Percentiles rank a stretch among this genome's conserved stretches.
phyloP scores from a whole-genome alignment of 2,113 vertebrate genomes.

The Paraplagusia blochii region DNA sequence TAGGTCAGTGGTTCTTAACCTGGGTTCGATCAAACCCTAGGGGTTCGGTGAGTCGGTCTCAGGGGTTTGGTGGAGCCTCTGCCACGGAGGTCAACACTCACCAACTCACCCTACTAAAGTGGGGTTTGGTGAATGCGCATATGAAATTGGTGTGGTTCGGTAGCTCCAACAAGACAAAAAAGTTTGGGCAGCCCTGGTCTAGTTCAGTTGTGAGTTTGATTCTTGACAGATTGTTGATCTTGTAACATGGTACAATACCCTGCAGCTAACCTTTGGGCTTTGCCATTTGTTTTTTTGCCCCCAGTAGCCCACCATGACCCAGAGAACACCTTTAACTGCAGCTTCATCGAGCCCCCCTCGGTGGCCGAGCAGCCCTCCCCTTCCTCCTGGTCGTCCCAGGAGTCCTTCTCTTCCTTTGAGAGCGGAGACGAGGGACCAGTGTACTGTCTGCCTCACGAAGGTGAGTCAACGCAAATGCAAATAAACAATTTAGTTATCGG shows the following conservation, averaged over 20 bases:
- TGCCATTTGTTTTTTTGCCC: conserved; percentile 61
- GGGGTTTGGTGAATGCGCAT: too few species aligned
- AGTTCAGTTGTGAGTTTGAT: conserved; percentile 25
- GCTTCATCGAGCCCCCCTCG: conserved; percentile 92
- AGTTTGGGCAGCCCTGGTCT: too few species aligned
- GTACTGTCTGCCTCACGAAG: conserved; percentile 93
- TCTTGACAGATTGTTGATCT: conserved; percentile 63
- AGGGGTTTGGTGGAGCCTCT: too few species aligned
- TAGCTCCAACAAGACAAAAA: too few species aligned
- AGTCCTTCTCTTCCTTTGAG: conserved; percentile 96
- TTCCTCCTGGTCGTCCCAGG: conserved; percentile 94
- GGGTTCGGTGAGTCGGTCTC: too few species aligned
- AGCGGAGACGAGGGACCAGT: conserved; percentile 92
- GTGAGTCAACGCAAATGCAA: conserved; percentile 67
- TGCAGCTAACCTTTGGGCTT: conserved; percentile 59
- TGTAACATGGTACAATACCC: conserved; percentile 53
- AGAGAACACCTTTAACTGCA: conserved; percentile 96
- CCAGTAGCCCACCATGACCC: conserved; percentile 94
- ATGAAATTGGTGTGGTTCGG: too few species aligned
- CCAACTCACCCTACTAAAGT: too few species aligned
- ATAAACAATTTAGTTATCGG: conserved; percentile 47
- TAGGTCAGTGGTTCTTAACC: too few species aligned
- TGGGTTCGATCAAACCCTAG: too few species aligned
- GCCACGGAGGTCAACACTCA: too few species aligned
- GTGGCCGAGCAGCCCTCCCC: conserved; percentile 89